Evolutionary conservation across 1,140 invertebrate genomes (phyloP).

Genomic region (Ctenoplectra terminalis): DNA sequence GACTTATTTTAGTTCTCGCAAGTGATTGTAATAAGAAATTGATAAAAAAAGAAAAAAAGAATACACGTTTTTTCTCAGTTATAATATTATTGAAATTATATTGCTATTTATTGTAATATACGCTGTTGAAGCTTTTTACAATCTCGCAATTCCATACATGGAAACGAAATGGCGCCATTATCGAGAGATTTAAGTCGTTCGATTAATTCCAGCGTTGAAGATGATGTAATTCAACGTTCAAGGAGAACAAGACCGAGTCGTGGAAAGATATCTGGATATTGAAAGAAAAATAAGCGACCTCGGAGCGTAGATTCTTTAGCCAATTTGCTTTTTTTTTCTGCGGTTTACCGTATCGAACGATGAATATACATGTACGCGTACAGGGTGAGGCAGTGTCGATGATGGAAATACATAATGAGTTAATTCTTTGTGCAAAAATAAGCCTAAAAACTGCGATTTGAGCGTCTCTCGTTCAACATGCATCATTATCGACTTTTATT

Average conservation of each 20-base stretch:
- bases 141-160: background rate
- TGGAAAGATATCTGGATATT: slow-evolving; percentile 10
- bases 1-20: too few species aligned
- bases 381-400: background rate
- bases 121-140: too few species aligned
- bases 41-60: too few species aligned
- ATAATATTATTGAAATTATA: too few species aligned
- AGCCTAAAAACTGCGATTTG: too few species aligned
- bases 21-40: too few species aligned
- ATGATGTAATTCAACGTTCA: slow-evolving; percentile 10
- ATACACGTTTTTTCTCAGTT: too few species aligned
- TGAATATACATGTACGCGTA: too few species aligned
- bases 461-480: too few species aligned
- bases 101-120: too few species aligned
- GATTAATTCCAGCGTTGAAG: slow-evolving; percentile 1
- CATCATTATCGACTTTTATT: too few species aligned
- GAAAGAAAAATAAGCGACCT: slow-evolving; percentile 20
- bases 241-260: slow-evolving; percentile 15
- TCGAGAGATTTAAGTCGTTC: slow-evolving; percentile 1
- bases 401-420: background rate
- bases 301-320: slow-evolving; percentile 18
- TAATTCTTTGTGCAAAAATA: too few species aligned
- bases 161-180: background rate
- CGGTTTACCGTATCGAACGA: slow-evolving; percentile 3
- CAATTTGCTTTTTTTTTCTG: background rate